phyloP scores from a whole-genome alignment of 2,113 vertebrate species.

The Sylvietta virens region DNA sequence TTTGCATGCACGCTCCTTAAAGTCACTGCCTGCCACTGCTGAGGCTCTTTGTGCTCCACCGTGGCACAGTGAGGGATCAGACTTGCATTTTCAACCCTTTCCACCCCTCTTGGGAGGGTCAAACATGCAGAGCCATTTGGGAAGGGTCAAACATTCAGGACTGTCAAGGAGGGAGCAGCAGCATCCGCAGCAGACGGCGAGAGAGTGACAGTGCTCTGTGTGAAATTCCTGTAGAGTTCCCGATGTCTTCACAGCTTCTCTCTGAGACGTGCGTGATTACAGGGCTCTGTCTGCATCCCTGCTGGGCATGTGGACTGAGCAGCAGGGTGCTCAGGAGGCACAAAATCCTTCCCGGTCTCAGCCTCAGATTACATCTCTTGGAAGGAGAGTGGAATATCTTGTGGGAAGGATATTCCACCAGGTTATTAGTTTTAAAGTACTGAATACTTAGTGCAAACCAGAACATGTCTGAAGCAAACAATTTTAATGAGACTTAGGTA shows the following conservation, averaged over 20 bases:
- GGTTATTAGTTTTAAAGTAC: conserved; percentile 11
- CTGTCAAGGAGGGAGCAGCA: neutral
- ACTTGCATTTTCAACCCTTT: neutral
- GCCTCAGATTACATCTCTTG: neutral
- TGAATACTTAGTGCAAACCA: neutral
- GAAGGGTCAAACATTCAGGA: neutral
- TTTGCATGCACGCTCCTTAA: neutral
- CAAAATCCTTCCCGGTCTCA: neutral
- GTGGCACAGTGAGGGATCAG: neutral
- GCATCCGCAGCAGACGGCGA: neutral
- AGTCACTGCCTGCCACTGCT: neutral
- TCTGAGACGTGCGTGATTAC: neutral
- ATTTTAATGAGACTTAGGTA: neutral
- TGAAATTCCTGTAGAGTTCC: neutral
- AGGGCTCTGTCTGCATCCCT: neutral
- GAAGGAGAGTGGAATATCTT: neutral
- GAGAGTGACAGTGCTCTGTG: neutral
- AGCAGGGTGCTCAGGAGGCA: neutral
- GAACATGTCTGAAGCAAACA: conserved; percentile 7
- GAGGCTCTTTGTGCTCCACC: neutral
- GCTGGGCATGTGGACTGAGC: neutral
- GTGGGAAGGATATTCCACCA: neutral
- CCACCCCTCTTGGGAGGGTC: neutral
- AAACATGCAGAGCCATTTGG: neutral
- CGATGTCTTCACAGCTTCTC: neutral